Evolutionary conservation across 2,113 vertebrate genomes (phyloP).

Genomic region (Phoenicopterus ruber): DNA sequence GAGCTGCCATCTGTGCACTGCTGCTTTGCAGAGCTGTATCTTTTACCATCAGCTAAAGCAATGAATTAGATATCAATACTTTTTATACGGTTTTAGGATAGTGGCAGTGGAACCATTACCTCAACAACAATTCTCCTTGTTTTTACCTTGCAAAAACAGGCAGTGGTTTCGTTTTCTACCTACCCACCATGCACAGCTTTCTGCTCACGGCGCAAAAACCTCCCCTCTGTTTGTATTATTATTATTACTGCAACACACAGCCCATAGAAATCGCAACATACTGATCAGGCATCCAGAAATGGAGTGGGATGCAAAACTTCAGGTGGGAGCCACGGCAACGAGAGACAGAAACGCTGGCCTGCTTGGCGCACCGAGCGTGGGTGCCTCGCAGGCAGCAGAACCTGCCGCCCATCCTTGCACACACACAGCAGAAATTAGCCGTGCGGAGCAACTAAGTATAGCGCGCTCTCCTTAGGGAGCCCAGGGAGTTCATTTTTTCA

Average conservation of each 20-base stretch:
- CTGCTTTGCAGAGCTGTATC: neutral
- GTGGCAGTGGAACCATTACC: neutral
- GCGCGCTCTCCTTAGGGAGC: neutral
- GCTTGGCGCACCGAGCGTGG: neutral
- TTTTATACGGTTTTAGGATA: neutral
- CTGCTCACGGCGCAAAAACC: neutral
- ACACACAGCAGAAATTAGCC: neutral
- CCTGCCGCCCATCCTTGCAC: neutral
- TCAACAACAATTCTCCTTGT: neutral
- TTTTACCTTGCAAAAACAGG: neutral
- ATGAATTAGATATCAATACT: neutral
- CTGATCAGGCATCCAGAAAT: neutral
- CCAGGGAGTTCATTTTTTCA: neutral
- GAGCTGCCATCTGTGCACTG: neutral
- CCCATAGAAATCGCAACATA: neutral
- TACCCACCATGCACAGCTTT: neutral
- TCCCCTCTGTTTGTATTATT: neutral
- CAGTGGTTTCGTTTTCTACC: neutral
- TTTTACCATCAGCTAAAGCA: neutral
- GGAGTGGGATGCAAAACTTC: neutral
- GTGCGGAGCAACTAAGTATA: neutral
- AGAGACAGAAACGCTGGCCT: neutral
- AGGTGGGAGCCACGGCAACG: neutral
- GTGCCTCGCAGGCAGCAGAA: neutral
- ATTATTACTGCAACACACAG: neutral